Evolutionary conservation across 2,888 invertebrate species (phyloP).

Genomic region (Habroteleia sp.): DNA sequence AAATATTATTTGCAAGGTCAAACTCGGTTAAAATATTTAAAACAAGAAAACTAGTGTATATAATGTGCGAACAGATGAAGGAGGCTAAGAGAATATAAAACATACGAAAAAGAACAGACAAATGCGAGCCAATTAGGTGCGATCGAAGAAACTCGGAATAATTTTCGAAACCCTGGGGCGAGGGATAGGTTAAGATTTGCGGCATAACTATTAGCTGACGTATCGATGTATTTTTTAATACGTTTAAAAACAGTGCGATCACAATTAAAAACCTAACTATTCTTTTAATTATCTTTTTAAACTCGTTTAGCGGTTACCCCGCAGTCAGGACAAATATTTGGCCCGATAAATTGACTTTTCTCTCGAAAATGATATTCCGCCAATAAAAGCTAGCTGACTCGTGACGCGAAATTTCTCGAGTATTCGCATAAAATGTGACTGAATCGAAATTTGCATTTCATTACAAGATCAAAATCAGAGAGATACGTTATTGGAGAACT

Average conservation of each 20-base stretch:
- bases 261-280: constrained; percentile 11
- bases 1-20: too few species aligned
- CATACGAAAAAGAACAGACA: constrained; percentile 26
- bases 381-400: constrained; percentile 29
- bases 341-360: constrained; percentile 50
- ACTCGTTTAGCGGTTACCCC: neutral
- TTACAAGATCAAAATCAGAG: constrained; percentile 62
- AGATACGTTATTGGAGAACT: constrained; percentile 60
- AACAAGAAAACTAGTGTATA: neutral
- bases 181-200: constrained; percentile 39
- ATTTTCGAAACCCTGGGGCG: constrained; percentile 56
- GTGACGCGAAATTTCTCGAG: constrained; percentile 39
- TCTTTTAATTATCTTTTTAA: constrained; percentile 13
- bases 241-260: constrained; percentile 32
- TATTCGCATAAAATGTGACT: constrained; percentile 42
- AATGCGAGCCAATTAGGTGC: constrained; percentile 57
- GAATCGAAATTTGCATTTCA: constrained; percentile 63
- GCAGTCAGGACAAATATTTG: constrained; percentile 37
- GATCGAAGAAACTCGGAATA: constrained; percentile 49
- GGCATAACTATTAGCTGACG: constrained; percentile 47
- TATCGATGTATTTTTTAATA: constrained; percentile 36
- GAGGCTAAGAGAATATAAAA: constrained; percentile 30
- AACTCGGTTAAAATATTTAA: too few species aligned
- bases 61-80: constrained; percentile 25
- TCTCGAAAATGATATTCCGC: constrained; percentile 48